Percentiles rank a stretch among this genome's conserved stretches.
phyloP scores from a whole-genome alignment of 2,888 invertebrate species.

The Marronus borbonicus region DNA sequence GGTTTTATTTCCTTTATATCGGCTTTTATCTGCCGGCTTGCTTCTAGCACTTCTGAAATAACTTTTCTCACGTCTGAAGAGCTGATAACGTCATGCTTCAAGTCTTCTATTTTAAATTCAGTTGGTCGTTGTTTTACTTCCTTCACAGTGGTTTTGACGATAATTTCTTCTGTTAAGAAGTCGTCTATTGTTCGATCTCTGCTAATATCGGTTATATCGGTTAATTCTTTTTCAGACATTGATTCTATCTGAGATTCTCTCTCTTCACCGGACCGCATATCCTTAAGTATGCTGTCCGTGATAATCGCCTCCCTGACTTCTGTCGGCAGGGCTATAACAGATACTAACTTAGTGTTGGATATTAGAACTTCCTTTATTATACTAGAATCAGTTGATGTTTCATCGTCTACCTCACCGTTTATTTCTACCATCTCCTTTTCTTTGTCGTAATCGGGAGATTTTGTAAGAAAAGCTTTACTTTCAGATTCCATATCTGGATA shows the following conservation, averaged over 20 bases:
- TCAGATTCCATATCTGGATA: neutral
- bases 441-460: neutral
- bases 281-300: slow-evolving; percentile 51
- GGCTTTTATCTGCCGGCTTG: slow-evolving; percentile 70
- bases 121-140: slow-evolving; percentile 50
- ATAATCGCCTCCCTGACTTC: slow-evolving; percentile 54
- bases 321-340: slow-evolving; percentile 62
- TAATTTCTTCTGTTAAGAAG: slow-evolving; percentile 39
- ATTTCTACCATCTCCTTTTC: slow-evolving; percentile 10
- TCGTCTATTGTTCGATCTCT: slow-evolving; percentile 48
- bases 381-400: slow-evolving; percentile 46
- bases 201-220: slow-evolving; percentile 50
- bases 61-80: slow-evolving; percentile 66
- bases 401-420: slow-evolving; percentile 33
- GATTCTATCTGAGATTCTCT: slow-evolving; percentile 51
- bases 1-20: slow-evolving; percentile 72
- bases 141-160: slow-evolving; percentile 52
- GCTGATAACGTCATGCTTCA: slow-evolving; percentile 40
- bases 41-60: slow-evolving; percentile 71
- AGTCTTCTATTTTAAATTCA: slow-evolving; percentile 48
- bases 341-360: slow-evolving; percentile 63
- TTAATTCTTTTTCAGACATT: slow-evolving; percentile 54
- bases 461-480: neutral
- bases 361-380: slow-evolving; percentile 62
- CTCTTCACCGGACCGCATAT: slow-evolving; percentile 38